Percentiles rank a stretch among this genome's conserved stretches.
phyloP scores from a whole-genome alignment of 2,113 vertebrate genomes.

The Hippocampus guttulatus region DNA sequence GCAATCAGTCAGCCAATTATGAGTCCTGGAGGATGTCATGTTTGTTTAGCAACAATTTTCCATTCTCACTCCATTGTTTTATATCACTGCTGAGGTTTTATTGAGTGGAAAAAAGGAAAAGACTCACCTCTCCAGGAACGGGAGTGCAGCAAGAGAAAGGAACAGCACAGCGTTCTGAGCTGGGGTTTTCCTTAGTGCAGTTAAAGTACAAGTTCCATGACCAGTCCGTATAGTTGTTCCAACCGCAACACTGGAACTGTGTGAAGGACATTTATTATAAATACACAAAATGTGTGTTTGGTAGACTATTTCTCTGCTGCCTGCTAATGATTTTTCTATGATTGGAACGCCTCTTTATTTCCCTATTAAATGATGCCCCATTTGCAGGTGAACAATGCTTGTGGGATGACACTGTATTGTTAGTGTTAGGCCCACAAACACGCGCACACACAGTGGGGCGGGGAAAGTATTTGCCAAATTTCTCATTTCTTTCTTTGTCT shows the following conservation, averaged over 20 bases:
- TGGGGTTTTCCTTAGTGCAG: conserved; percentile 69
- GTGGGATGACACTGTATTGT: background rate
- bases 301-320: conserved; percentile 1
- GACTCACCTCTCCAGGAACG: conserved; percentile 66
- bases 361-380: background rate
- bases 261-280: conserved; percentile 14
- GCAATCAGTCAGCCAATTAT: background rate
- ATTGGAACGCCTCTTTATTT: background rate
- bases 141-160: conserved; percentile 75
- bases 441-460: too few relatives aligned
- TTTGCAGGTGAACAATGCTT: background rate
- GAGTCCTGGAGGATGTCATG: background rate
- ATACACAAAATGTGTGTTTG: background rate
- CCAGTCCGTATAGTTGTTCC: conserved; percentile 76
- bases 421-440: too few relatives aligned
- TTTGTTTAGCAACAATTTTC: background rate
- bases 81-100: background rate
- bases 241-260: conserved; percentile 76
- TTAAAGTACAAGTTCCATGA: conserved; percentile 76
- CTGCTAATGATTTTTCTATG: background rate
- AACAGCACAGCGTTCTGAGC: conserved; percentile 68
- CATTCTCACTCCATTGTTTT: background rate
- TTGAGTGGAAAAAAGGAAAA: background rate
- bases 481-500: background rate
- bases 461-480: background rate